Evolutionary conservation across 2,888 invertebrate genomes (phyloP).

Genomic region (Leptopilina syphax): DNA sequence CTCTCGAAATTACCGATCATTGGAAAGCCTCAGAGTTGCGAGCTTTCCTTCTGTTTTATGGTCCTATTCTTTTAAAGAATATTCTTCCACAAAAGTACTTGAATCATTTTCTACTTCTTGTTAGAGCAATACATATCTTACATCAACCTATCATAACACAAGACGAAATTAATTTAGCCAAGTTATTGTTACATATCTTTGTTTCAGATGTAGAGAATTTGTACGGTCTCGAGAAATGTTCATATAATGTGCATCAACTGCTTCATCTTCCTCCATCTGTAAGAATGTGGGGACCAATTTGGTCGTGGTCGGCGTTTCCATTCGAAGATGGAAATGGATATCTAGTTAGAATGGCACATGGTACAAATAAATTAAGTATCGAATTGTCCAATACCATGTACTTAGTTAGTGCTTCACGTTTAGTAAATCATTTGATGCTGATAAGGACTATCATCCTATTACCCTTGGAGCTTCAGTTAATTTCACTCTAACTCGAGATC

Average conservation of each 20-base stretch:
- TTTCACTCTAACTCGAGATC: not conserved
- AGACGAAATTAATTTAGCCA: not conserved
- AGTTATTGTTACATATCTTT: not conserved
- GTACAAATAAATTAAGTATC: not conserved
- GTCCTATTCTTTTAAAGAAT: too few species aligned
- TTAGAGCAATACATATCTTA: too few species aligned
- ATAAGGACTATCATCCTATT: too few species aligned
- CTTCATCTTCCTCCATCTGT: not conserved
- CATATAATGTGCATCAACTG: not conserved
- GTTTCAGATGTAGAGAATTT: not conserved
- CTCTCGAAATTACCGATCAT: not conserved
- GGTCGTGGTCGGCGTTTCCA: not conserved
- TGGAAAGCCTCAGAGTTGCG: too few species aligned
- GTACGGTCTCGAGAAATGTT: not conserved
- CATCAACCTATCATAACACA: too few species aligned
- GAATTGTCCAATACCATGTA: not conserved
- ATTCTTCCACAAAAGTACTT: too few species aligned
- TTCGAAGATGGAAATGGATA: not conserved
- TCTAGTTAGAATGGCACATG: not conserved
- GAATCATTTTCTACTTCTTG: too few species aligned
- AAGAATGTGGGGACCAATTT: not conserved
- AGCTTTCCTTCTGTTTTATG: too few species aligned
- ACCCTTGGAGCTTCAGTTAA: too few species aligned
- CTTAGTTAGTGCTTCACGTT: too few species aligned
- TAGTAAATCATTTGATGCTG: too few species aligned